phyloP scores from a whole-genome alignment of 2,797 vertebrate genomes.

The Aldrovandia affinis region DNA sequence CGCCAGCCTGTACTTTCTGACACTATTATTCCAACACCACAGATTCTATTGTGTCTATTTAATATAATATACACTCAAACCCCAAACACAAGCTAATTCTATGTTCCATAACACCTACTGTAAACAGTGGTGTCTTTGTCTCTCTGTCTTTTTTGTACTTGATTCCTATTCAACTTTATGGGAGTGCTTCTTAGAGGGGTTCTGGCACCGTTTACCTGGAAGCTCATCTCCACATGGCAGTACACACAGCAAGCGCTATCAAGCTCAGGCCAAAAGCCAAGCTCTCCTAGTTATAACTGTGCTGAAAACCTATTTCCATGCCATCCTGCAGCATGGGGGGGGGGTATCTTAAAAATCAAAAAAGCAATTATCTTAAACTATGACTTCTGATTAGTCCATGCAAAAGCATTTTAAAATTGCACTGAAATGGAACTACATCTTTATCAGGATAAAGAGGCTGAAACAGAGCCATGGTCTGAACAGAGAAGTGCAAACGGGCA shows the following conservation, averaged over 20 bases:
- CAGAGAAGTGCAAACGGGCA: neutral
- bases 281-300: neutral
- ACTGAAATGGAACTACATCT: neutral
- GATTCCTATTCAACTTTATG: constrained; percentile 17
- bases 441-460: neutral
- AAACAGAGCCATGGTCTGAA: neutral
- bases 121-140: neutral
- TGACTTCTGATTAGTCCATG: neutral
- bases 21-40: constrained; percentile 35
- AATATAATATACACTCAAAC: neutral
- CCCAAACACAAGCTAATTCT: neutral
- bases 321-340: neutral
- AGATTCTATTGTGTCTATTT: constrained; percentile 25
- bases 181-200: constrained; percentile 10
- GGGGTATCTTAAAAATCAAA: neutral
- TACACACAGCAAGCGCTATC: neutral
- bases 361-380: constrained; percentile 2
- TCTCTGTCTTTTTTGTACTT: neutral
- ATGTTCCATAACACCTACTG: neutral
- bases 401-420: neutral
- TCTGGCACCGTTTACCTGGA: neutral
- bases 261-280: neutral
- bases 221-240: constrained; percentile 7
- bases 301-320: neutral
- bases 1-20: constrained; percentile 35